Conservation (phyloP, 2,113 vertebrate species). For the Sinocyclocheilus anshuiensis region DNA sequence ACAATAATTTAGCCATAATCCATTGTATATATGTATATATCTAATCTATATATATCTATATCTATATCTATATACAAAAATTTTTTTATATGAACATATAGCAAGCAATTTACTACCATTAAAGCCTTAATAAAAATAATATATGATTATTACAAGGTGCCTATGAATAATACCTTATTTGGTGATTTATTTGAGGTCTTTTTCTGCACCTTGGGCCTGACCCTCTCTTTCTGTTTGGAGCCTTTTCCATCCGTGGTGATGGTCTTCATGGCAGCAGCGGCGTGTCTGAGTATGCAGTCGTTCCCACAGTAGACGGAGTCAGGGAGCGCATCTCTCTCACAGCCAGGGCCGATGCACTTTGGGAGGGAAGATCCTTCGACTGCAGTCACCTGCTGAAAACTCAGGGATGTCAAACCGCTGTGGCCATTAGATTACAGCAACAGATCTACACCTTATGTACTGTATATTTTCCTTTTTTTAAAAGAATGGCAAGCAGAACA, state of each 20-base stretch:
- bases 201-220: slow-evolving; percentile 75
- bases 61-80: no score
- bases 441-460: neutral
- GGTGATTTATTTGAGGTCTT: slow-evolving; percentile 57
- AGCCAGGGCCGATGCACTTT: slow-evolving; percentile 93
- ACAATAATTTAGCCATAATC: neutral
- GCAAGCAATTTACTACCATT: neutral
- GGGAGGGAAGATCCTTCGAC: slow-evolving; percentile 73
- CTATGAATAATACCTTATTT: slow-evolving; percentile 69
- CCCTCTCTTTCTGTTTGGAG: slow-evolving; percentile 77
- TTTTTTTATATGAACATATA: neutral
- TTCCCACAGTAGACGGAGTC: slow-evolving; percentile 96
- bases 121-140: neutral
- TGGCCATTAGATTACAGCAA: neutral
- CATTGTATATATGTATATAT: no score
- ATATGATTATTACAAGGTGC: neutral
- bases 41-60: no score
- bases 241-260: slow-evolving; percentile 88
- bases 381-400: slow-evolving; percentile 60
- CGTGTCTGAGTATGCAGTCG: slow-evolving; percentile 93
- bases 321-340: slow-evolving; percentile 83
- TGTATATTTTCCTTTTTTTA: neutral
- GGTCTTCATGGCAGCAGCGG: slow-evolving; percentile 91
- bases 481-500: neutral
- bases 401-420: slow-evolving; percentile 45